Percentiles rank a stretch among this genome's conserved stretches.
These are phyloP conservation scores for Drosophila mayaguana DNA, from an alignment of 2,888 invertebrate genomes.

Conservation along the genomic window DNA sequence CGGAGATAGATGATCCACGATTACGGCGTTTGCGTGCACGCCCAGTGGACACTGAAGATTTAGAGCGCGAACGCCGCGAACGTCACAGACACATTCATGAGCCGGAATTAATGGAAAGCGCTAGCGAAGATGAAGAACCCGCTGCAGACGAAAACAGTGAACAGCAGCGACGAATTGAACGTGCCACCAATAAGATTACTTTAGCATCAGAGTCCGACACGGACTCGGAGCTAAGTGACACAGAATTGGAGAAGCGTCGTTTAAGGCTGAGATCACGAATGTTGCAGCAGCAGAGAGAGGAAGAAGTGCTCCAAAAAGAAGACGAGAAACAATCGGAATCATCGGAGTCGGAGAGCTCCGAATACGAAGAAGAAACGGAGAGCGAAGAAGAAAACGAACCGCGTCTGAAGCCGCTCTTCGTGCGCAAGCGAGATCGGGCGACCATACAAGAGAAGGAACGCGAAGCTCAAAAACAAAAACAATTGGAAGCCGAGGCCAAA, in stretches of 20 bases:
- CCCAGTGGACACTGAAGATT: constrained; percentile 85
- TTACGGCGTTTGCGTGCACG: constrained; percentile 89
- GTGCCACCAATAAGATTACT: constrained; percentile 84
- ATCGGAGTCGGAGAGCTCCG: constrained; percentile 90
- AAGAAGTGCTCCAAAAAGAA: constrained; percentile 87
- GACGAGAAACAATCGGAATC: constrained; percentile 88
- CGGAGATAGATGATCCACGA: constrained; percentile 92
- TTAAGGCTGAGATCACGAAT: constrained; percentile 89
- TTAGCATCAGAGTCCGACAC: constrained; percentile 87
- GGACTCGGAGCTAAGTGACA: constrained; percentile 94
- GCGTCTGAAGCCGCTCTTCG: constrained; percentile 97
- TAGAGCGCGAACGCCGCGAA: constrained; percentile 85
- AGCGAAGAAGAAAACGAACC: constrained; percentile 97
- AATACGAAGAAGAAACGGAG: constrained; percentile 93
- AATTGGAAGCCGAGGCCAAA: constrained; percentile 92
- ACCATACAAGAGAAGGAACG: constrained; percentile 98
- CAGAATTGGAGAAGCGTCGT: constrained; percentile 93
- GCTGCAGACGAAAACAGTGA: constrained; percentile 79
- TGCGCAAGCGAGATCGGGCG: constrained; percentile 95
- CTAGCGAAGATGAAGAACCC: constrained; percentile 84
- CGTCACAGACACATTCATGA: constrained; percentile 88
- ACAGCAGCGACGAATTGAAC: constrained; percentile 85
- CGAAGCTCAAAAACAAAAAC: constrained; percentile 93
- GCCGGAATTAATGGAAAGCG: constrained; percentile 87
- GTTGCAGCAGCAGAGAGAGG: constrained; percentile 90